These are phyloP conservation scores for Odocoileus virginianus DNA, from an alignment of 2,113 vertebrate species.

Conservation along the genomic window DNA sequence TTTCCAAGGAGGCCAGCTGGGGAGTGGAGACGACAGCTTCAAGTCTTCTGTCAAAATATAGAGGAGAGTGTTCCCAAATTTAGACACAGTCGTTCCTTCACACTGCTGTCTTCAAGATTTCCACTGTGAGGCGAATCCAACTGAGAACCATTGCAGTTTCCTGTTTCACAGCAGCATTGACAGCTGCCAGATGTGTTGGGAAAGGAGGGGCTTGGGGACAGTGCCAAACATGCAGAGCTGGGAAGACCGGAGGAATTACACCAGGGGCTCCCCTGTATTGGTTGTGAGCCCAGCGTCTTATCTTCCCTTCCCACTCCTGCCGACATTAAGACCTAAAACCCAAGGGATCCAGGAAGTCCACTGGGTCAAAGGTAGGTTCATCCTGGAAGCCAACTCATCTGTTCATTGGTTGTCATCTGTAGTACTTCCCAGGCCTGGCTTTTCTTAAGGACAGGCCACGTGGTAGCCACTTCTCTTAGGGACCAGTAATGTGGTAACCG, in stretches of 20 bases:
- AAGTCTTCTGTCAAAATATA: neutral
- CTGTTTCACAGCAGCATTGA: too few species aligned
- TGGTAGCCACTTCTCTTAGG: neutral
- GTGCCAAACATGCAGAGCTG: neutral
- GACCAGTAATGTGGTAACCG: neutral
- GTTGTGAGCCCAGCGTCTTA: neutral
- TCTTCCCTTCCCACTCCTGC: neutral
- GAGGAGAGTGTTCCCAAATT: neutral
- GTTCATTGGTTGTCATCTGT: neutral
- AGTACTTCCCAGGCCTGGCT: neutral
- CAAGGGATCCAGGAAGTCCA: fast-evolving
- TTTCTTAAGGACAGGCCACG: neutral
- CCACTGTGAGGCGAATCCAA: too few species aligned
- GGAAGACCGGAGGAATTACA: neutral
- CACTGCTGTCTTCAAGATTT: neutral
- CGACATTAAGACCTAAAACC: neutral
- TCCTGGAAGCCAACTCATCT: neutral
- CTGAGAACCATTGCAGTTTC: neutral
- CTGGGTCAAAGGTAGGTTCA: neutral
- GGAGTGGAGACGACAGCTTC: fast-evolving
- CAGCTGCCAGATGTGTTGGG: neutral
- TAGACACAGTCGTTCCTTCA: neutral
- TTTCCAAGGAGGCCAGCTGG: neutral
- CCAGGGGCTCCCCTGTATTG: fast-evolving
- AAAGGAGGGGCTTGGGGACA: neutral